Conservation (phyloP, 2,888 invertebrate species). For the Acanthococcus lagerstroemiae region DNA sequence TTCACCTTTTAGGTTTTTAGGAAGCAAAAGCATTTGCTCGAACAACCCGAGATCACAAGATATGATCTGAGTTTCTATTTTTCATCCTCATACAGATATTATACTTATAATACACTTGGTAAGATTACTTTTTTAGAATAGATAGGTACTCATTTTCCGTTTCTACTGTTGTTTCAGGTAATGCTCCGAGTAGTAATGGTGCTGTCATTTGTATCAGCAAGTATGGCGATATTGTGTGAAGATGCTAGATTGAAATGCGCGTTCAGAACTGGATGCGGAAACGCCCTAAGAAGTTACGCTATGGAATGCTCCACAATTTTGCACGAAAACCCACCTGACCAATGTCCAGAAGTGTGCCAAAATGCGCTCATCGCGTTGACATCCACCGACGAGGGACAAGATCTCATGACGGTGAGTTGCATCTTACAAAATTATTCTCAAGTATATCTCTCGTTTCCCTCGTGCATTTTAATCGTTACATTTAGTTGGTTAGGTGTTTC, state of each 20-base stretch:
- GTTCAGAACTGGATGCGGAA: constrained; percentile 63
- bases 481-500: too few relatives aligned
- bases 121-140: too few relatives aligned
- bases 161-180: constrained; percentile 32
- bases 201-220: constrained; percentile 29
- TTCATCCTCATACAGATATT: too few relatives aligned
- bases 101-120: too few relatives aligned
- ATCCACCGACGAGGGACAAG: constrained; percentile 67
- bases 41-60: too few relatives aligned
- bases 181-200: constrained; percentile 33
- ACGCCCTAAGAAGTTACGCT: constrained; percentile 66
- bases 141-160: too few relatives aligned
- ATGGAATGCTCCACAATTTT: constrained; percentile 60
- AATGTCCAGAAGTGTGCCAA: constrained; percentile 62
- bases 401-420: constrained; percentile 59
- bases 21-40: too few relatives aligned
- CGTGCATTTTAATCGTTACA: too few relatives aligned
- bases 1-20: too few relatives aligned
- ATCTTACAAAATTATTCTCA: too few relatives aligned
- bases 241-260: constrained; percentile 63
- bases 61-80: too few relatives aligned
- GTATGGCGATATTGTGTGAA: constrained; percentile 48
- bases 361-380: constrained; percentile 68
- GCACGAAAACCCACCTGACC: constrained; percentile 42
- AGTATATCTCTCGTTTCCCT: too few relatives aligned